Percentiles rank a stretch among this genome's conserved stretches.
phyloP scores from a whole-genome alignment of 2,888 invertebrate genomes.

The Gastracanthus pulcherrimus region DNA sequence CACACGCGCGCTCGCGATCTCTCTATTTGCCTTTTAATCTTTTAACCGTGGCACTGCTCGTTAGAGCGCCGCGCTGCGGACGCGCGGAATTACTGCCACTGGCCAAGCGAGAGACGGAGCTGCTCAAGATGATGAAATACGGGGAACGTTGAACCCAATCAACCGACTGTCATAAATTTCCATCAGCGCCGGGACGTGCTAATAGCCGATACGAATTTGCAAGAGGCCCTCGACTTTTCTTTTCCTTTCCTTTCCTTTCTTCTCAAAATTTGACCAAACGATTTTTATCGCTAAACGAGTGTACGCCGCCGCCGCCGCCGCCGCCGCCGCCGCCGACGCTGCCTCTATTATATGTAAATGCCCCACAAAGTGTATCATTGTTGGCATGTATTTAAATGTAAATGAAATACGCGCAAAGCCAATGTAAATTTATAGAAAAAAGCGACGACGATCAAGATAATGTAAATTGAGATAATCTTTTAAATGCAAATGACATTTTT shows the following conservation, averaged over 20 bases:
- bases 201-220: conserved; percentile 68
- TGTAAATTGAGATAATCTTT: conserved; percentile 60
- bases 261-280: conserved; percentile 49
- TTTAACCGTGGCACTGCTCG: conserved; percentile 17
- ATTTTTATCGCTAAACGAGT: conserved; percentile 48
- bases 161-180: conserved; percentile 76
- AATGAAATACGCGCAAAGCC: conserved; percentile 57
- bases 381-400: conserved; percentile 58
- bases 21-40: conserved; percentile 46
- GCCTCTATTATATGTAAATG: conserved; percentile 57
- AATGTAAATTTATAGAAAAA: conserved; percentile 60
- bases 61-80: conserved; percentile 24
- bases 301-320: conserved; percentile 11
- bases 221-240: background rate
- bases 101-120: background rate
- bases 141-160: conserved; percentile 76
- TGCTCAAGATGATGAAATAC: conserved; percentile 67
- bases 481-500: conserved; percentile 60
- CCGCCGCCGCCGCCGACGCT: background rate
- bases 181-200: conserved; percentile 73
- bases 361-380: conserved; percentile 56
- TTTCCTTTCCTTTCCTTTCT: background rate
- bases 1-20: conserved; percentile 3
- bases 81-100: too few relatives aligned
- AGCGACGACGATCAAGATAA: conserved; percentile 58